Conservation (phyloP, 2,888 invertebrate species). For the Dryobotodes eremita region DNA sequence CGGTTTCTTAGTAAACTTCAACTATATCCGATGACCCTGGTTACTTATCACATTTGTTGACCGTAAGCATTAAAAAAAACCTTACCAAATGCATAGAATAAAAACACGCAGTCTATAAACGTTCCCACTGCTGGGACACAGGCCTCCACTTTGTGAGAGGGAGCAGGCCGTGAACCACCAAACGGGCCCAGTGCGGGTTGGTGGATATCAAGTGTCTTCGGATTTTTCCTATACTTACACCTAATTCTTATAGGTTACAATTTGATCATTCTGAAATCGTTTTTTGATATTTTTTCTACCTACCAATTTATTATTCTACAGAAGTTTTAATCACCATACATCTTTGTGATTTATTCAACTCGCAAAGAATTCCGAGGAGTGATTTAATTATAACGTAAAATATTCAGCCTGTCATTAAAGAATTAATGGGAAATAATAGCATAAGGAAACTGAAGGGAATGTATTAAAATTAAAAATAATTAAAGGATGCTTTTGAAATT, state of each 20-base stretch:
- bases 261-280: not conserved
- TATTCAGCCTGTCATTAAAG: constrained; percentile 24
- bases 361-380: constrained; percentile 19
- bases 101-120: too few relatives aligned
- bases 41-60: too few relatives aligned
- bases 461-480: not conserved
- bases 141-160: too few relatives aligned
- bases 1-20: too few relatives aligned
- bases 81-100: too few relatives aligned
- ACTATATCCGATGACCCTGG: too few relatives aligned
- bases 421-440: constrained; percentile 14
- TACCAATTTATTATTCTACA: constrained; percentile 38
- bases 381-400: constrained; percentile 48
- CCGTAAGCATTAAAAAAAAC: too few relatives aligned
- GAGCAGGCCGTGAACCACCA: not conserved
- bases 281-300: too few relatives aligned
- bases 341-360: constrained; percentile 43
- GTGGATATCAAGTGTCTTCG: not conserved
- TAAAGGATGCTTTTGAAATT: not conserved
- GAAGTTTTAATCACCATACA: constrained; percentile 40
- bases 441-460: not conserved
- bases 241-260: not conserved
- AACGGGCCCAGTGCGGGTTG: not conserved
- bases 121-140: not conserved
- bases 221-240: too few relatives aligned